These are phyloP conservation scores for Napeogenes sylphis DNA, from an alignment of 2,888 invertebrate species.

Conservation along the genomic window DNA sequence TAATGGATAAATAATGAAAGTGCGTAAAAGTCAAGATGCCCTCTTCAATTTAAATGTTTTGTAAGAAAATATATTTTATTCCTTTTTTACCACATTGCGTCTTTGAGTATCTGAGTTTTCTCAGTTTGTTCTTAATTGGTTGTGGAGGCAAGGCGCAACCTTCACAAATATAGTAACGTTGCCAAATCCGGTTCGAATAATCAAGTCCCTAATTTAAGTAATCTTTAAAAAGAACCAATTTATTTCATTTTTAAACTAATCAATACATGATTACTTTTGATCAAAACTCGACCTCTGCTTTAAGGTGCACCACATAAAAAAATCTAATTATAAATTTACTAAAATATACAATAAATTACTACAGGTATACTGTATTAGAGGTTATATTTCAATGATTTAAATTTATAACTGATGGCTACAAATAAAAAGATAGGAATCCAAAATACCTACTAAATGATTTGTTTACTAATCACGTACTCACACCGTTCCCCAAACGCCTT, in stretches of 20 bases:
- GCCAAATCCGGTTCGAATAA: background rate
- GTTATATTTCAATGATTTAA: background rate
- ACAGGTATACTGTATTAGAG: background rate
- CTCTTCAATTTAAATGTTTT: background rate
- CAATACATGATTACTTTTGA: too few species aligned
- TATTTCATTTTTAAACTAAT: too few species aligned
- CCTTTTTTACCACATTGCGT: too few species aligned
- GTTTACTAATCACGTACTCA: conserved; percentile 55
- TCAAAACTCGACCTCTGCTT: too few species aligned
- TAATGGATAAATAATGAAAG: conserved; percentile 37
- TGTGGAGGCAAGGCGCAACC: too few species aligned
- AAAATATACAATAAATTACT: background rate
- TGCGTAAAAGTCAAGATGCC: conserved; percentile 9
- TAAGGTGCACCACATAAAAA: too few species aligned
- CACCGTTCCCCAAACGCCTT: conserved; percentile 59
- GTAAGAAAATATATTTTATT: too few species aligned
- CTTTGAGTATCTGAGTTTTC: too few species aligned
- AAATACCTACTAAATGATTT: conserved; percentile 35
- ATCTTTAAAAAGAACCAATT: too few species aligned
- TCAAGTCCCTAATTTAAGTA: too few species aligned
- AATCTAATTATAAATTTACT: too few species aligned
- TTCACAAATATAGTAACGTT: too few species aligned
- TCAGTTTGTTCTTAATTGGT: background rate
- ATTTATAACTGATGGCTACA: conserved; percentile 12
- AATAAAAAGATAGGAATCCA: conserved; percentile 32